Evolutionary conservation across 1,140 invertebrate species (phyloP).

Genomic region (Neodiprion virginianus): DNA sequence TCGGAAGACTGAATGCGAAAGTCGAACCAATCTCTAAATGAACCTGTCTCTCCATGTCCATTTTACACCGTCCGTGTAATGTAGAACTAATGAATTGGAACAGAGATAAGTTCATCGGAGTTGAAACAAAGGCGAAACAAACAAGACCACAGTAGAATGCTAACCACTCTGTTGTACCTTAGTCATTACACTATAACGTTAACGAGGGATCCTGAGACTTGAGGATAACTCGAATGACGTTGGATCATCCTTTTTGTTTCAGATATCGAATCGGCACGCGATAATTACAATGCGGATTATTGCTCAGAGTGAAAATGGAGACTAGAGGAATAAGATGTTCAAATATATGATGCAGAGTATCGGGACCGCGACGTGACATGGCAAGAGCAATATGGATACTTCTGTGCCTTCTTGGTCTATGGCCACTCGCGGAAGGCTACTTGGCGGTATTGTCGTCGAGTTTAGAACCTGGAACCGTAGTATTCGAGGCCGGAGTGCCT

Average conservation of each 20-base stretch:
- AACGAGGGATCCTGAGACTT: too few relatives aligned
- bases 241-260: too few relatives aligned
- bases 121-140: too few relatives aligned
- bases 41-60: neutral
- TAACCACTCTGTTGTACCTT: neutral
- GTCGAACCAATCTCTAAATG: neutral
- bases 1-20: neutral
- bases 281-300: too few relatives aligned
- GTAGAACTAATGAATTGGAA: too few relatives aligned
- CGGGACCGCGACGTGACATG: constrained; percentile 40
- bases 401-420: constrained; percentile 33
- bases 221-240: too few relatives aligned
- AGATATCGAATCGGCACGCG: too few relatives aligned
- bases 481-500: constrained; percentile 83
- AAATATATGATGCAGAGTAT: constrained; percentile 23
- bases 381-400: constrained; percentile 47
- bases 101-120: too few relatives aligned
- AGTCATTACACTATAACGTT: too few relatives aligned
- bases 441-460: constrained; percentile 76
- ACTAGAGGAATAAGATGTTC: neutral
- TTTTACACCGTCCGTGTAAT: too few relatives aligned
- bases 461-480: constrained; percentile 69
- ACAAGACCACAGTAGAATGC: neutral
- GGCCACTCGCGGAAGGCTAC: constrained; percentile 59
- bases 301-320: too few relatives aligned